Percentiles rank a stretch among this genome's conserved stretches.
These are phyloP conservation scores for Drosophila sturtevanti DNA, from an alignment of 1,140 invertebrate genomes.

Conservation along the genomic window DNA sequence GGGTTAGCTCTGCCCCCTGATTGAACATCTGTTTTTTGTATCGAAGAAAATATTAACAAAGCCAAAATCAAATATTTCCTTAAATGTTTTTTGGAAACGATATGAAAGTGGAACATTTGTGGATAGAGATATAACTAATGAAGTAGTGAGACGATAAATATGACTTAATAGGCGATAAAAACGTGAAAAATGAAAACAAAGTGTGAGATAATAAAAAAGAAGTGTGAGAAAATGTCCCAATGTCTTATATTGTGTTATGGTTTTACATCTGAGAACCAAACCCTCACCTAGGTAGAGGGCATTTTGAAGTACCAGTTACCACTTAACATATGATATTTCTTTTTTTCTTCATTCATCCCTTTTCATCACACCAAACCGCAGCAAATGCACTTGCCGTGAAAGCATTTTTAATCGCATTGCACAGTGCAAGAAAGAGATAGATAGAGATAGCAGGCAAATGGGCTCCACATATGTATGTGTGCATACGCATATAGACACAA, in stretches of 20 bases:
- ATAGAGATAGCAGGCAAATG: slow-evolving; percentile 25
- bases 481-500: not conserved
- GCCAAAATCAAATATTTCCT: not conserved
- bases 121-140: not conserved
- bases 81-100: too few species aligned
- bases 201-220: not conserved
- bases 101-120: not conserved
- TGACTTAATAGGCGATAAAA: not conserved
- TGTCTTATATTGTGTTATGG: too few species aligned
- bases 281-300: not conserved
- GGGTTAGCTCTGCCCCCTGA: not conserved
- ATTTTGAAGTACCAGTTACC: not conserved
- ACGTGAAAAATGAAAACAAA: not conserved
- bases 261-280: too few species aligned
- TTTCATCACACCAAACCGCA: slow-evolving; percentile 50
- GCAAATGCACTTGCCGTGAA: slow-evolving; percentile 78
- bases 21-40: not conserved
- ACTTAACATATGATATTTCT: slow-evolving; percentile 1
- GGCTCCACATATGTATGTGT: slow-evolving; percentile 13
- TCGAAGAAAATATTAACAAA: not conserved
- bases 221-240: not conserved
- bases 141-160: not conserved
- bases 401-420: slow-evolving; percentile 79
- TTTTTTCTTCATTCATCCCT: slow-evolving; percentile 1
- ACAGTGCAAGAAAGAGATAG: slow-evolving; percentile 20